These are phyloP conservation scores for Acinonyx jubatus DNA, from an alignment of 2,113 vertebrate genomes.

Conservation along the genomic window DNA sequence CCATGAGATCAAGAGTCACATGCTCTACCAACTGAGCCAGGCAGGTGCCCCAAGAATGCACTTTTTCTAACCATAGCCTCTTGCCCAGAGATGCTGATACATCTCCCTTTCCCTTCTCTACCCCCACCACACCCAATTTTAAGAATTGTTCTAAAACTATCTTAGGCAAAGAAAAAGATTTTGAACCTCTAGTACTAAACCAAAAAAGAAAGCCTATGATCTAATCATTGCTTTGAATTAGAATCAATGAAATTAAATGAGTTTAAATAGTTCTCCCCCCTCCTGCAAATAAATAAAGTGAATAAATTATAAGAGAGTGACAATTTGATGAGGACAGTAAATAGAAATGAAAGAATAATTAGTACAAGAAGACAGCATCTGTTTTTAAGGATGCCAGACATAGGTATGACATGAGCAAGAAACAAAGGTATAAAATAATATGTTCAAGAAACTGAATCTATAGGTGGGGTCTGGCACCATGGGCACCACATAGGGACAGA, in stretches of 20 bases:
- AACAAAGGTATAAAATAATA: not conserved
- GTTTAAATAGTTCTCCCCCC: not conserved
- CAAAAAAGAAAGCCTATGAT: not conserved
- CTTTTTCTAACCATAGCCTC: not conserved
- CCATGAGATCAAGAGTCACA: too few species aligned
- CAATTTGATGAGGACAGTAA: not conserved
- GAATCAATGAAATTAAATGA: not conserved
- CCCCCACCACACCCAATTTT: not conserved
- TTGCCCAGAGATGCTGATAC: not conserved
- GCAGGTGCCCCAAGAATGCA: not conserved
- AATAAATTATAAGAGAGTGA: not conserved
- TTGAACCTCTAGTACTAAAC: slow-evolving; percentile 20
- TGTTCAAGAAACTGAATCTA: slow-evolving; percentile 1
- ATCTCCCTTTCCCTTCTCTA: not conserved
- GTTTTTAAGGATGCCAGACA: not conserved
- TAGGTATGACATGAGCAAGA: not conserved
- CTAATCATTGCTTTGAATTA: not conserved
- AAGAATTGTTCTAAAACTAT: not conserved
- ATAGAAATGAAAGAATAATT: slow-evolving; percentile 33
- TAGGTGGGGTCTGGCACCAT: not conserved
- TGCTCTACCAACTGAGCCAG: too few species aligned
- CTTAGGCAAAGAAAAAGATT: slow-evolving; percentile 14
- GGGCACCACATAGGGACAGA: not conserved
- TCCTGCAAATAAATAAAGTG: too few species aligned
- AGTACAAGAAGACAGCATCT: not conserved